Conservation (phyloP, 2,797 vertebrate species). For the Aphelocoma californica region DNA sequence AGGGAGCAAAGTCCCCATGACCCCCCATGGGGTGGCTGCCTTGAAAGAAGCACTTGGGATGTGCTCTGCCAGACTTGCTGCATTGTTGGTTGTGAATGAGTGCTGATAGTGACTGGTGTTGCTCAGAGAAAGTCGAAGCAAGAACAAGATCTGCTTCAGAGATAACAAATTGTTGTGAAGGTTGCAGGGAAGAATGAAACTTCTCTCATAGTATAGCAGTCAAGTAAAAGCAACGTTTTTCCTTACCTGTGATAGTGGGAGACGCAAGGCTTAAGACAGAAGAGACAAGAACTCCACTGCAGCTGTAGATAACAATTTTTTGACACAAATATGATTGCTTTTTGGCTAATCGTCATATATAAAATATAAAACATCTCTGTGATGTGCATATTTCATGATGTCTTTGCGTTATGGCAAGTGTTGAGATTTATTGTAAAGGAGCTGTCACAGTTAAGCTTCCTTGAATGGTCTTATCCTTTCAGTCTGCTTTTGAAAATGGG, state of each 20-base stretch:
- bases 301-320: background rate
- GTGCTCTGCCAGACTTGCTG: background rate
- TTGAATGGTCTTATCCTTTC: background rate
- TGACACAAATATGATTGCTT: background rate
- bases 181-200: background rate
- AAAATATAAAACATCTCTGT: background rate
- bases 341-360: background rate
- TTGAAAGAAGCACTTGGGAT: background rate
- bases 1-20: background rate
- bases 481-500: background rate
- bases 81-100: background rate
- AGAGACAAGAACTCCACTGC: background rate
- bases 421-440: background rate
- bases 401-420: background rate
- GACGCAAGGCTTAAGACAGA: background rate
- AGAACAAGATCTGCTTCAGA: slow-evolving; percentile 24
- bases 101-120: background rate
- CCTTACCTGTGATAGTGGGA: background rate
- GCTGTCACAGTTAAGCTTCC: background rate
- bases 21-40: background rate
- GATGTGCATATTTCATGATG: background rate
- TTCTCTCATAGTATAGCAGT: background rate
- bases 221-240: background rate
- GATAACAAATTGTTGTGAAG: slow-evolving; percentile 33
- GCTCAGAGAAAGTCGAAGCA: background rate